Percentiles rank a stretch among this genome's conserved stretches.
Conservation (phyloP, 2,113 vertebrate genomes). For the Erythrocercus mccallii region DNA sequence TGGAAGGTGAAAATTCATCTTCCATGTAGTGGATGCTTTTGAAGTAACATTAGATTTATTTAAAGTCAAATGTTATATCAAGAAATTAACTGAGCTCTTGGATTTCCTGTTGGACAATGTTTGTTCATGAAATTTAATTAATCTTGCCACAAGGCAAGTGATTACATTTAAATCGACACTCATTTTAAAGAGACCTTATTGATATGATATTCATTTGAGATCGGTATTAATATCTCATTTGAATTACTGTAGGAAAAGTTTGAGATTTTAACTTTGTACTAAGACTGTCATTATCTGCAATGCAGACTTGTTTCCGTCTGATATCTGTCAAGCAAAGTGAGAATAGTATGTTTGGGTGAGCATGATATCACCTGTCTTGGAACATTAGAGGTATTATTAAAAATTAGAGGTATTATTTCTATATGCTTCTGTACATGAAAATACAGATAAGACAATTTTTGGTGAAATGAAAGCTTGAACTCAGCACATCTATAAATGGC, state of each 20-base stretch:
- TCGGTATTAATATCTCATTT: background rate
- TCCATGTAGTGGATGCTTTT: background rate
- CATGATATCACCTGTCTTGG: background rate
- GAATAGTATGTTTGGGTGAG: background rate
- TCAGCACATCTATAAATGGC: background rate
- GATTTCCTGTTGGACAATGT: background rate
- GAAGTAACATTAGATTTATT: background rate
- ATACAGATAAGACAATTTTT: background rate
- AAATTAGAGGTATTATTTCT: background rate
- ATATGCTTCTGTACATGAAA: background rate
- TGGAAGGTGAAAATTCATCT: background rate
- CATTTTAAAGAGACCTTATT: background rate
- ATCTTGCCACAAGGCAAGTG: background rate
- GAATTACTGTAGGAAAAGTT: background rate
- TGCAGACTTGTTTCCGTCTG: background rate
- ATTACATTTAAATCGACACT: background rate
- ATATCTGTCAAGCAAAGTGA: background rate
- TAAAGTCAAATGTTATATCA: background rate
- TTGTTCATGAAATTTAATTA: background rate
- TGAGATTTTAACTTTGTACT: rapidly evolving
- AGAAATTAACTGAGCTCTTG: background rate
- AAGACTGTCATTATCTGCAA: background rate
- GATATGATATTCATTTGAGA: background rate
- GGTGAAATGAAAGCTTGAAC: background rate
- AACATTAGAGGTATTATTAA: background rate